These are phyloP conservation scores for Cavia aperea DNA, from an alignment of 2,113 vertebrate species.

Conservation along the genomic window DNA sequence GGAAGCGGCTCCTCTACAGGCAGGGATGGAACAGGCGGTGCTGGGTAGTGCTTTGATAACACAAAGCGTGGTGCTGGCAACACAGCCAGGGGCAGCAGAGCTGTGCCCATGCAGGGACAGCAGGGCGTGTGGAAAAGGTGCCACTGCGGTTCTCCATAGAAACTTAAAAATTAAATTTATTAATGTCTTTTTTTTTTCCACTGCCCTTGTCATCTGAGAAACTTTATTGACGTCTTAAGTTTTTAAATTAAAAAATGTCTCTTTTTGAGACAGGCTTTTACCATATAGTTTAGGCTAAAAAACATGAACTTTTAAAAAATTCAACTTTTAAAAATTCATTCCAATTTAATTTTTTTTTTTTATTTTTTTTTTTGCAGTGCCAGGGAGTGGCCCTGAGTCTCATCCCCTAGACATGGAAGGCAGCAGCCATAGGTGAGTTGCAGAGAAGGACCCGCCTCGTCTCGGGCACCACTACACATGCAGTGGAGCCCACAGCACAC, in stretches of 20 bases:
- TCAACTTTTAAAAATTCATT: background rate
- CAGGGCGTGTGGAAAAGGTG: fast-evolving
- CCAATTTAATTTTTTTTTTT: no score
- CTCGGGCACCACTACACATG: no score
- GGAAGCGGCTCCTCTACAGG: background rate
- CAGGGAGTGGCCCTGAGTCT: background rate
- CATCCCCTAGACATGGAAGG: background rate
- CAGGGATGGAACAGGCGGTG: background rate
- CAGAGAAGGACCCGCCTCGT: background rate
- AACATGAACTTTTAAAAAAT: background rate
- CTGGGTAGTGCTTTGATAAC: background rate
- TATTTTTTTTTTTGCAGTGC: no score
- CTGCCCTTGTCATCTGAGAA: no score
- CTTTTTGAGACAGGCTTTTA: background rate
- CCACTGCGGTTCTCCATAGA: background rate
- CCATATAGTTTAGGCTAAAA: background rate
- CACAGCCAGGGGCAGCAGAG: background rate
- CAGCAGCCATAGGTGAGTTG: background rate
- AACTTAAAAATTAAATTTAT: background rate
- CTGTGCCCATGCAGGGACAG: no score
- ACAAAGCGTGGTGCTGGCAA: background rate
- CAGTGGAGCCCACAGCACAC: background rate
- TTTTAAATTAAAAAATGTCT: background rate
- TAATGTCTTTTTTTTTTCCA: background rate
- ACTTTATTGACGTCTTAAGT: background rate